These are phyloP conservation scores for Metallyticus violacea DNA, from an alignment of 2,888 invertebrate genomes.

Conservation along the genomic window DNA sequence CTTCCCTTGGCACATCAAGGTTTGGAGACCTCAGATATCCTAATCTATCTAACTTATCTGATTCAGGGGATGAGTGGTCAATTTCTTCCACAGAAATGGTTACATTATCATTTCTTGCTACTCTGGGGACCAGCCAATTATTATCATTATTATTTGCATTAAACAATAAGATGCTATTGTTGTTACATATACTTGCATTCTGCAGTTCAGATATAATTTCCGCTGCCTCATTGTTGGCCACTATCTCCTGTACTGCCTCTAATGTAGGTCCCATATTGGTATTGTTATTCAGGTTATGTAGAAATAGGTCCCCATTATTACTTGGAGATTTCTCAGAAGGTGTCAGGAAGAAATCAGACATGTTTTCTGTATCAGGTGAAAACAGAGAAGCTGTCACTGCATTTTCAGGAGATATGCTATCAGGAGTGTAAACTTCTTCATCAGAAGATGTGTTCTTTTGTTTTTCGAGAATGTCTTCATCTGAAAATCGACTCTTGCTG, in stretches of 20 bases:
- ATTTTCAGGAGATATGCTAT: slow-evolving; percentile 33
- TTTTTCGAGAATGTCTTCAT: not conserved
- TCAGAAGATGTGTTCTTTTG: not conserved
- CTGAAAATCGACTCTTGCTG: not conserved
- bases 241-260: slow-evolving; percentile 25
- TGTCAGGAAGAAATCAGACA: slow-evolving; percentile 21
- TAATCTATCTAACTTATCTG: not conserved
- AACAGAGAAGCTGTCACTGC: not conserved
- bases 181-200: slow-evolving; percentile 22
- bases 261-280: not conserved
- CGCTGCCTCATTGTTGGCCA: slow-evolving; percentile 33
- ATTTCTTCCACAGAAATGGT: slow-evolving; percentile 9
- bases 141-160: not conserved
- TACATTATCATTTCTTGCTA: not conserved
- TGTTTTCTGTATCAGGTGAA: slow-evolving; percentile 18
- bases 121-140: not conserved
- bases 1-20: not conserved
- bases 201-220: slow-evolving; percentile 29
- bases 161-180: not conserved
- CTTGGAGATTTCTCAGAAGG: slow-evolving; percentile 18
- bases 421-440: slow-evolving; percentile 28
- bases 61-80: not conserved
- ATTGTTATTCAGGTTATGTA: not conserved
- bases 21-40: slow-evolving; percentile 1
- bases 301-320: not conserved